A percentile compares a stretch with the other conserved stretches of the same genome.
These are phyloP conservation scores for Notodonta ziczac DNA, from an alignment of 2,888 invertebrate species.

Conservation along the genomic window DNA sequence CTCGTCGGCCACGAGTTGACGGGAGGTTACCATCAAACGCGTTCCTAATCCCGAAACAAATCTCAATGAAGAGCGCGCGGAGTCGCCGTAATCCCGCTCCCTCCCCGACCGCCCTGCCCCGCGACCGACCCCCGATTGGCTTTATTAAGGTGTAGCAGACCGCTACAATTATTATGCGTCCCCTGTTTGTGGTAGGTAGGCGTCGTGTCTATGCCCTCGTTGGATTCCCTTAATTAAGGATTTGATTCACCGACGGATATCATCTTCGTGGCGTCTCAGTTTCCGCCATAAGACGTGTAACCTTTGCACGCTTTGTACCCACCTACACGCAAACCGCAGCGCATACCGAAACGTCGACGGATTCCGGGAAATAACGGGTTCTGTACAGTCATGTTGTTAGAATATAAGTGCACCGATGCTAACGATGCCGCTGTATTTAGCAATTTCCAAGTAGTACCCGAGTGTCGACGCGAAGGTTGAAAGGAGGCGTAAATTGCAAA, in stretches of 20 bases:
- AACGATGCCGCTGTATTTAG: conserved; percentile 41
- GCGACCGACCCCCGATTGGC: conserved; percentile 73
- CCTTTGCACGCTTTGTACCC: conserved; percentile 5
- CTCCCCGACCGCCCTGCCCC: conserved; percentile 47
- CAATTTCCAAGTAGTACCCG: conserved; percentile 53
- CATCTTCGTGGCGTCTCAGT: conserved; percentile 58
- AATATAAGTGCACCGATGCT: conserved; percentile 39
- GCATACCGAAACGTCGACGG: conserved; percentile 11
- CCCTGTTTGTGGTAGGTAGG: conserved; percentile 82
- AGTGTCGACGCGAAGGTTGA: conserved; percentile 55
- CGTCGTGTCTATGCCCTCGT: conserved; percentile 77
- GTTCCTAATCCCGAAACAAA: conserved; percentile 82
- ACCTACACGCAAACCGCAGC: conserved; percentile 3
- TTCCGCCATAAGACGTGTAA: conserved; percentile 34
- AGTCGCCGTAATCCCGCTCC: conserved; percentile 72
- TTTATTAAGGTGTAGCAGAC: conserved; percentile 85
- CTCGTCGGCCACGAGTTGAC: conserved; percentile 58
- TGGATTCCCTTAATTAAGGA: conserved; percentile 81
- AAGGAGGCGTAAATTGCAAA: conserved; percentile 77
- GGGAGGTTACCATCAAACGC: conserved; percentile 76
- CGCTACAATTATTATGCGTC: conserved; percentile 84
- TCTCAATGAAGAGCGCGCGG: conserved; percentile 83
- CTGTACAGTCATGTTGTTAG: conserved; percentile 10
- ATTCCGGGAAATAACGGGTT: conserved; percentile 18
- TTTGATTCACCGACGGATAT: conserved; percentile 73